Percentiles rank a stretch among this genome's conserved stretches.
Evolutionary conservation across 64 coral and sea anemone species (phyloP).

Genomic region (Montipora cactus): DNA sequence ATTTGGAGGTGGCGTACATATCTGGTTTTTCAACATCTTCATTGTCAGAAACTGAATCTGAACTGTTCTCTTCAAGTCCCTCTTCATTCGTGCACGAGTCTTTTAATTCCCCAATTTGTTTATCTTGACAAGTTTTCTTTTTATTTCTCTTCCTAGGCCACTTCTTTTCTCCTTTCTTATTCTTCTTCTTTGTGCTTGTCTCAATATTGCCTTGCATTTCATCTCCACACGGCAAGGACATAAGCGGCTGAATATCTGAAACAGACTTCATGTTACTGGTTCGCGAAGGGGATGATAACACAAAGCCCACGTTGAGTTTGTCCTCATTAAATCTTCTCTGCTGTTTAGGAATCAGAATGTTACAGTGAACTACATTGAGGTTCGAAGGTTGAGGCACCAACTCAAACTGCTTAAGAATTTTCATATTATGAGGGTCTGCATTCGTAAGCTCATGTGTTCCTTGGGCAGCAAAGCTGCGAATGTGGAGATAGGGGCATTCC

Average conservation of each 20-base stretch:
- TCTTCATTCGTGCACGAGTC: not conserved
- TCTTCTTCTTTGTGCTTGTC: not conserved
- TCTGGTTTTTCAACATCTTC: conserved; percentile 28
- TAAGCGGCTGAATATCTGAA: not conserved
- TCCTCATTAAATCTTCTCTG: not conserved
- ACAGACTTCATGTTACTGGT: not conserved
- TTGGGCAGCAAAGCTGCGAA: conserved; percentile 2
- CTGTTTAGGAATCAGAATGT: conserved; percentile 26
- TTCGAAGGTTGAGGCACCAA: conserved; percentile 9
- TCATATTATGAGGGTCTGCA: conserved; percentile 26
- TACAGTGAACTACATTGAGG: not conserved
- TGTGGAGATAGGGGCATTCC: conserved; percentile 14
- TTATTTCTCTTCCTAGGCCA: not conserved
- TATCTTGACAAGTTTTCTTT: not conserved
- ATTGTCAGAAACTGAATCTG: conserved; percentile 26
- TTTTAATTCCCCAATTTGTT: not conserved
- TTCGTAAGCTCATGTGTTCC: conserved; percentile 29
- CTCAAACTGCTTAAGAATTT: conserved; percentile 28
- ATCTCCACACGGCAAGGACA: not conserved
- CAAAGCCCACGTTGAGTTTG: not conserved
- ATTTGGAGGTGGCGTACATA: conserved; percentile 22
- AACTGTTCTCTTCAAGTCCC: not conserved
- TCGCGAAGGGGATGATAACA: not conserved
- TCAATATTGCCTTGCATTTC: not conserved
- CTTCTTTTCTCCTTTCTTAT: not conserved